Base-by-base conservation (phyloP, 2,797 vertebrate species). In the Eutrigla gurnardus region DNA sequence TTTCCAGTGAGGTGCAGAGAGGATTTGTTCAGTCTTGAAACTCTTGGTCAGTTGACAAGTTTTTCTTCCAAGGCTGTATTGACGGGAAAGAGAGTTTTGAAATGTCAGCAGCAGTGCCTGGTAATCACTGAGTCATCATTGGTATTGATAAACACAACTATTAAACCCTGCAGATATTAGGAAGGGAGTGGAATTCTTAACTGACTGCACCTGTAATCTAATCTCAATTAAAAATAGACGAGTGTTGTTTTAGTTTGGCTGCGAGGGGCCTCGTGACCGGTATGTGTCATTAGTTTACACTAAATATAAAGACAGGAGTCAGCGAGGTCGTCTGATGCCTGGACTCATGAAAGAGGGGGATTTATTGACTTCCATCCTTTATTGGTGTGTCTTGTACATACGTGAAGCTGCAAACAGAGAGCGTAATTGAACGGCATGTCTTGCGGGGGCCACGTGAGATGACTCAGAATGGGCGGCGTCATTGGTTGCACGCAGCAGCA, bases 181-280 rank as follows among this genome's bases (percentile, higher is more conserved):
- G 25, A 25, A 25, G 25, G 25, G 25, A 25, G 25, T 25, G 25
- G 25, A 25, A 25, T 25, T 25, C 70, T 65, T 58, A 40, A 12
- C 83, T 80, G 11, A 36, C 75, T 39, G 61, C 84, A 87, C 65
- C 63, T 81, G 89, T 78, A 87, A 90, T 73, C 32, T 62, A 78
- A 91, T 82, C 86, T 71, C 79, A 79, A 85, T 88, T 90, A 87
- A 86, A 92, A 87, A 91, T 88, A 89, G 80, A 83, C 73, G n/a
- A 74, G 84, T 80, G 88, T 86, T 82, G 81, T 63, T 82, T 86
- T 90, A 86, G 87, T 88, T 88, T 85, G 80, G 81, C 81, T 0
- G 12, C 0, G 33, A 10, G 32, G 42, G 39, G 81, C 89, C 88
- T 74, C 32, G 79, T 88, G 91, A 91, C 83, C n/a, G 5, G 73